phyloP scores from a whole-genome alignment of 2,888 invertebrate species.

The Panopea generosa region DNA sequence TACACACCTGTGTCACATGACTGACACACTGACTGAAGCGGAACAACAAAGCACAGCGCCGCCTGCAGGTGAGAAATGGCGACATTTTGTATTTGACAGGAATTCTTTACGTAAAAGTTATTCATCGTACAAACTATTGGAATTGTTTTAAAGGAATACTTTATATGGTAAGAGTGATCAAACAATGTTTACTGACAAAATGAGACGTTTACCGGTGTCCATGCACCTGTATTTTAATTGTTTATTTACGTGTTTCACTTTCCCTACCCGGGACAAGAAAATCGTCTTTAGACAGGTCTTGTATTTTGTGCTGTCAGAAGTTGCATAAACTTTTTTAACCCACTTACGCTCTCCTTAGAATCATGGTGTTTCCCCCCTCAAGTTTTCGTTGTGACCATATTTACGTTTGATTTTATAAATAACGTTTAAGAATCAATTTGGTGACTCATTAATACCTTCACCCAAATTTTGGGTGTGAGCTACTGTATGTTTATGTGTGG shows the following conservation, averaged over 20 bases:
- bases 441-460: conserved; percentile 18
- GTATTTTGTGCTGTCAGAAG: too few relatives aligned
- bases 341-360: too few relatives aligned
- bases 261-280: background rate
- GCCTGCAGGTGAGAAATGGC: conserved; percentile 45
- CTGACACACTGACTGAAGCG: conserved; percentile 46
- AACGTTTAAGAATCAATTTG: background rate
- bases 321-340: too few relatives aligned
- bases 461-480: conserved; percentile 12
- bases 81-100: conserved; percentile 45
- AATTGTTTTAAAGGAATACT: background rate
- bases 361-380: too few relatives aligned
- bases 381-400: too few relatives aligned
- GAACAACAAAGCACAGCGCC: conserved; percentile 52
- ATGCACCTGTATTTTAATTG: background rate
- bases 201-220: background rate
- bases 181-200: background rate
- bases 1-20: conserved; percentile 48
- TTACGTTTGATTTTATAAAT: too few relatives aligned
- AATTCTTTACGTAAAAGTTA: background rate
- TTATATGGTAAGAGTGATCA: background rate
- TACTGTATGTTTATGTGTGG: conserved; percentile 5
- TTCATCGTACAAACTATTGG: background rate
- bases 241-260: background rate
- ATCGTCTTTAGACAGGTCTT: background rate